phyloP scores from a whole-genome alignment of 1,140 invertebrate species.

The Aporrectodea caliginosa region DNA sequence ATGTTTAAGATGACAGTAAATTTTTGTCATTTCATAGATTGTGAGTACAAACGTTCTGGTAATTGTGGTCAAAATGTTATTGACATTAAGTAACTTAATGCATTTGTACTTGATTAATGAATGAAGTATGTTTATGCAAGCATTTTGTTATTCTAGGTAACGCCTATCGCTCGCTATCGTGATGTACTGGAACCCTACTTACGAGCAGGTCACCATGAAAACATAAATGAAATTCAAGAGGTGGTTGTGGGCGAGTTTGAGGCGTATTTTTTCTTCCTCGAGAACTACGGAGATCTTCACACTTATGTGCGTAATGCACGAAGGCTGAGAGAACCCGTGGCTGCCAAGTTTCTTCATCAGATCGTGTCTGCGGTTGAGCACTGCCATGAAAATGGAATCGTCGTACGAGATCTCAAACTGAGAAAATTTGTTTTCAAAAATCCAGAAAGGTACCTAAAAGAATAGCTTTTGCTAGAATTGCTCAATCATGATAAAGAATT shows the following conservation, averaged over 20 bases:
- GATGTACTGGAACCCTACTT: constrained; percentile 68
- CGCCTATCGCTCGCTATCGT: constrained; percentile 62
- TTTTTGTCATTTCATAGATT: too few species aligned
- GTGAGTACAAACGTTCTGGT: too few species aligned
- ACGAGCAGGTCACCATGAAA: constrained; percentile 66
- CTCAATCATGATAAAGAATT: too few species aligned
- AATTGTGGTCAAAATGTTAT: too few species aligned
- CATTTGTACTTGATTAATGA: too few species aligned
- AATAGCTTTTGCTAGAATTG: too few species aligned
- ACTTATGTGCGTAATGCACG: constrained; percentile 81
- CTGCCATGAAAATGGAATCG: constrained; percentile 87
- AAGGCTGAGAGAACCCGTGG: constrained; percentile 78
- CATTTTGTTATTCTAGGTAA: constrained; percentile 63
- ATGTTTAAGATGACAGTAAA: too few species aligned
- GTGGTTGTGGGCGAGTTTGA: constrained; percentile 67
- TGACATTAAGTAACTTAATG: too few species aligned
- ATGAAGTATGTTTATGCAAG: too few species aligned
- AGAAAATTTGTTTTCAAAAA: constrained; percentile 95
- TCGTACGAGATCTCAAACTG: constrained; percentile 90
- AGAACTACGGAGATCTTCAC: constrained; percentile 69
- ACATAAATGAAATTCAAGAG: constrained; percentile 68
- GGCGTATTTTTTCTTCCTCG: constrained; percentile 71
- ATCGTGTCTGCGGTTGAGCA: constrained; percentile 81
- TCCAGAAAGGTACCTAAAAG: constrained; percentile 70
- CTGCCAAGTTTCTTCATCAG: constrained; percentile 75